A percentile compares a stretch with the other conserved stretches of the same genome.
Evolutionary conservation across 2,797 vertebrate genomes (phyloP).

Genomic region (Rhinichthys osculus): DNA sequence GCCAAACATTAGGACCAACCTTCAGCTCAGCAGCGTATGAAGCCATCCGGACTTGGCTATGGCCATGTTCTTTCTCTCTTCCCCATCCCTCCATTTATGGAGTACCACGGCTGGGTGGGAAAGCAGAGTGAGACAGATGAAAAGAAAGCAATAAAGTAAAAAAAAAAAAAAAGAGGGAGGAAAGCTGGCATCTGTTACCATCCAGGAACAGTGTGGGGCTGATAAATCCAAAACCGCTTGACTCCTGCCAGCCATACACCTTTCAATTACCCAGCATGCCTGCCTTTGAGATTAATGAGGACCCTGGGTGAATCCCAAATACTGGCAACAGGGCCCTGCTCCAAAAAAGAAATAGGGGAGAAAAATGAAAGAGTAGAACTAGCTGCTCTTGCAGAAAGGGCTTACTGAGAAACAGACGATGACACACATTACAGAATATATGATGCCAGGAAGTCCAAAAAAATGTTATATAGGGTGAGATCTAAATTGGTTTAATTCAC

Average conservation of each 20-base stretch:
- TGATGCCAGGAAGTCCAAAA: neutral
- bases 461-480: neutral
- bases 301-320: slow-evolving; percentile 55
- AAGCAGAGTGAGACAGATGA: slow-evolving; percentile 16
- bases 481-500: neutral
- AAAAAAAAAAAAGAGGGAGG: slow-evolving; percentile 17
- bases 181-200: slow-evolving; percentile 38
- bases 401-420: neutral
- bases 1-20: slow-evolving; percentile 1
- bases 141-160: slow-evolving; percentile 32
- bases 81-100: slow-evolving; percentile 6
- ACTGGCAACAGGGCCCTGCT: slow-evolving; percentile 29
- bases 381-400: neutral
- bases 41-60: slow-evolving; percentile 15
- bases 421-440: neutral
- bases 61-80: neutral
- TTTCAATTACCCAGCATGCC: slow-evolving; percentile 64
- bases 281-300: slow-evolving; percentile 62
- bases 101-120: neutral
- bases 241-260: slow-evolving; percentile 59
- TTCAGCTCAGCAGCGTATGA: slow-evolving; percentile 20
- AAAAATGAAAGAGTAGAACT: neutral
- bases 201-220: slow-evolving; percentile 45
- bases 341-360: slow-evolving; percentile 35
- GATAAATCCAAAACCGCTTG: slow-evolving; percentile 60